Conservation (phyloP, 2,113 vertebrate species). For the Platichthys flesus region DNA sequence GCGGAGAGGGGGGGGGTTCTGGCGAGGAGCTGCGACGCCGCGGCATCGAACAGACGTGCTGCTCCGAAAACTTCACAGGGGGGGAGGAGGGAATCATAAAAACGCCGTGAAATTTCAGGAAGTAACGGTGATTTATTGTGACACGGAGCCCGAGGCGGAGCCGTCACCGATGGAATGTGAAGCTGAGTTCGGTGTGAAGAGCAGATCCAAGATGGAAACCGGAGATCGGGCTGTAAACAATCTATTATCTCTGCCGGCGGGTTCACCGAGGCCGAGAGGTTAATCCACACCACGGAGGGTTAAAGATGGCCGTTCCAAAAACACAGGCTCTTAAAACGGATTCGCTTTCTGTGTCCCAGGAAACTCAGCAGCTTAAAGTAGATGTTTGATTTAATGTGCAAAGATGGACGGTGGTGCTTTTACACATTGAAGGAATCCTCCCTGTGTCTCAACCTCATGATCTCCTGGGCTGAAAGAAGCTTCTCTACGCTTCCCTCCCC, state of each 20-base stretch:
- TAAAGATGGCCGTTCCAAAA: slow-evolving; percentile 54
- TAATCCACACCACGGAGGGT: slow-evolving; percentile 57
- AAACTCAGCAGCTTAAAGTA: background rate
- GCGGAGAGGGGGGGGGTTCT: slow-evolving; percentile 14
- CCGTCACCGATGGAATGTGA: slow-evolving; percentile 33
- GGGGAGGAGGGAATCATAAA: slow-evolving; percentile 30
- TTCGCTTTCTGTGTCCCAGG: slow-evolving; percentile 19
- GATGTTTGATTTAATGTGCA: background rate
- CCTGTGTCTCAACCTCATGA: slow-evolving; percentile 14
- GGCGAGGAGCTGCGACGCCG: background rate
- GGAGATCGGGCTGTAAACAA: slow-evolving; percentile 24
- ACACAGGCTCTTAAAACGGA: slow-evolving; percentile 23
- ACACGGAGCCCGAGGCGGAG: background rate
- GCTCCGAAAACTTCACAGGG: slow-evolving; percentile 17
- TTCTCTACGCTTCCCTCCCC: background rate
- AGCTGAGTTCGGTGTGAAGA: slow-evolving; percentile 23
- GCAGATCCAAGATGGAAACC: slow-evolving; percentile 31
- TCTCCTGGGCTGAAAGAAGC: background rate
- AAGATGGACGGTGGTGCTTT: background rate
- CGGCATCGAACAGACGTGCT: slow-evolving; percentile 35
- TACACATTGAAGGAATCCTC: too few relatives aligned
- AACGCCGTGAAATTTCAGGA: slow-evolving; percentile 47
- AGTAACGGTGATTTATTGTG: slow-evolving; percentile 59
- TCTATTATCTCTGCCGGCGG: slow-evolving; percentile 43
- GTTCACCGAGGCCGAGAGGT: slow-evolving; percentile 48